These are phyloP conservation scores for Zingel zingel DNA, from an alignment of 2,113 vertebrate species.

Conservation along the genomic window DNA sequence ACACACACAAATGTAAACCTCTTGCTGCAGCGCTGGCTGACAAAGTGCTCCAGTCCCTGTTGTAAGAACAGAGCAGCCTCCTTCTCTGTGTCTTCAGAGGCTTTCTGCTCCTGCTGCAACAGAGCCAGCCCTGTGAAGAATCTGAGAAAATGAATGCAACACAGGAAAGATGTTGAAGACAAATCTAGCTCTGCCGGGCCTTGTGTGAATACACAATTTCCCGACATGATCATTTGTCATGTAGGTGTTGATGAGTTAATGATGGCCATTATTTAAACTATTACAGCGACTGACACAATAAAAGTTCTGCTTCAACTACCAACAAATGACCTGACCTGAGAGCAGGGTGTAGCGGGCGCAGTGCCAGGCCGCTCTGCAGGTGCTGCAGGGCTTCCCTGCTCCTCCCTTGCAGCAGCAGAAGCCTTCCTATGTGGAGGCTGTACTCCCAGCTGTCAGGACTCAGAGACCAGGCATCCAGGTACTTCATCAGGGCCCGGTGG, in stretches of 20 bases:
- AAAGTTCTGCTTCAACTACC: not conserved
- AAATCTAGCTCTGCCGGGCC: not conserved
- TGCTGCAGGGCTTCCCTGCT: conserved; percentile 74
- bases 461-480: conserved; percentile 82
- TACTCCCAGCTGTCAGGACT: conserved; percentile 78
- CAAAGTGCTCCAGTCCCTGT: conserved; percentile 80
- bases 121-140: conserved; percentile 80
- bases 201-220: not conserved
- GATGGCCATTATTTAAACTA: not conserved
- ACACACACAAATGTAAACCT: conserved; percentile 49
- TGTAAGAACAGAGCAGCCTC: conserved; percentile 79
- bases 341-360: conserved; percentile 68
- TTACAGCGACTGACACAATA: not conserved
- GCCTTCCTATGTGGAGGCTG: conserved; percentile 75
- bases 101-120: conserved; percentile 72
- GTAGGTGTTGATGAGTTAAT: no score
- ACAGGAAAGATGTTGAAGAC: not conserved
- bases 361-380: conserved; percentile 73
- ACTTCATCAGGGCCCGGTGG: conserved; percentile 77
- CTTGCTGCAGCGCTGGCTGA: conserved; percentile 65
- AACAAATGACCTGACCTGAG: conserved; percentile 69
- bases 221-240: not conserved
- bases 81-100: conserved; percentile 58
- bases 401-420: conserved; percentile 74
- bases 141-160: conserved; percentile 51